Conservation (phyloP, 2,797 vertebrate genomes). For the Salmo trutta region DNA sequence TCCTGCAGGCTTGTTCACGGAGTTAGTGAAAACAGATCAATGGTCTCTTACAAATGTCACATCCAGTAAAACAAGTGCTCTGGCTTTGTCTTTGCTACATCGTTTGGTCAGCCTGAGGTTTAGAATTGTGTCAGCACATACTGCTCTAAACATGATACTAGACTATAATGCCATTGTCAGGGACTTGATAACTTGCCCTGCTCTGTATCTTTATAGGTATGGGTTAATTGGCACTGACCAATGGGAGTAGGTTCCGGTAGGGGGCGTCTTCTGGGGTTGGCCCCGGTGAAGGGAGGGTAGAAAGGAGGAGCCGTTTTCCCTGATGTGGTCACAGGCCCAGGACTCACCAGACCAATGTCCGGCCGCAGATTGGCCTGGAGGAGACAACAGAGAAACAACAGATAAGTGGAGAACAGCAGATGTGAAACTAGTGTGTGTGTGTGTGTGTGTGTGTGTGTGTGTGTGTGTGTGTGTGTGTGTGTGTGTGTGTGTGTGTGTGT, state of each 20-base stretch:
- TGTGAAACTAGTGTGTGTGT: background rate
- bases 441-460: background rate
- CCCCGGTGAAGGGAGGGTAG: conserved; percentile 81
- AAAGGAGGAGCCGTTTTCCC: conserved; percentile 86
- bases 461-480: conserved; percentile 10
- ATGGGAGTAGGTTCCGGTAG: conserved; percentile 84
- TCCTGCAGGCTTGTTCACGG: background rate
- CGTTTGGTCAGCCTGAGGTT: background rate
- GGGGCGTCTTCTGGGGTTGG: conserved; percentile 89
- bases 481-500: conserved; percentile 9
- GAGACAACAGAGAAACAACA: conserved; percentile 22
- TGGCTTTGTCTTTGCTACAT: background rate
- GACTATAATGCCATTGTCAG: background rate
- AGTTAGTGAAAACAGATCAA: conserved; percentile 11
- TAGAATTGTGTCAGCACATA: background rate
- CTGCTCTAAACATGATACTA: background rate
- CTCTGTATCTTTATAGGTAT: background rate
- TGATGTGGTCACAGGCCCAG: conserved; percentile 80
- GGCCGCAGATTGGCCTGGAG: conserved; percentile 84
- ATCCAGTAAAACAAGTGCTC: background rate
- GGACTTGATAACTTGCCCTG: background rate
- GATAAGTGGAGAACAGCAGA: background rate
- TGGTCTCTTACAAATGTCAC: conserved; percentile 7
- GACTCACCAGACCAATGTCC: conserved; percentile 83
- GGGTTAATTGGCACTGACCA: conserved; percentile 75